Conservation (phyloP, 2,113 vertebrate species). For the Canis aureus region DNA sequence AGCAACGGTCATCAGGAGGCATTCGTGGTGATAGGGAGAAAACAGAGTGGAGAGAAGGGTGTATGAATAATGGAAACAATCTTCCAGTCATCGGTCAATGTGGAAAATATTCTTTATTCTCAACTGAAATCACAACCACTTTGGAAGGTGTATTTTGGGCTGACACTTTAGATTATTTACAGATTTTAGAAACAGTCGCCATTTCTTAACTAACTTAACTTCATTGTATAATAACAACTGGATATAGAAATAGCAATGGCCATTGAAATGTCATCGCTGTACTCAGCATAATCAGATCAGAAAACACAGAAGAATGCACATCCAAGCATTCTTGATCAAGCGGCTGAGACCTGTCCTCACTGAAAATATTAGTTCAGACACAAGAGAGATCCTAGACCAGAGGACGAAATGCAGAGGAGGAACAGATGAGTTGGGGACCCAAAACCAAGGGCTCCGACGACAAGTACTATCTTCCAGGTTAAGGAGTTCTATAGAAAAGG, state of each 20-base stretch:
- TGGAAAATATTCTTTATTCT: neutral
- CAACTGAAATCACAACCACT: neutral
- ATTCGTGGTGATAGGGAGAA: neutral
- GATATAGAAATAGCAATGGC: neutral
- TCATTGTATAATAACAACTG: neutral
- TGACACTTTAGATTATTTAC: neutral
- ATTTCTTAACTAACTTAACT: neutral
- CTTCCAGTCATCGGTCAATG: neutral
- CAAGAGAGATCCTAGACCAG: neutral
- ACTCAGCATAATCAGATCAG: conserved; percentile 5
- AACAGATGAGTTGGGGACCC: neutral
- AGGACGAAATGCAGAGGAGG: neutral
- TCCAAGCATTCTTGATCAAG: neutral
- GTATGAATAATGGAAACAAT: neutral
- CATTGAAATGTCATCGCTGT: neutral
- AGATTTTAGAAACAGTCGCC: neutral
- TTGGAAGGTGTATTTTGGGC: neutral
- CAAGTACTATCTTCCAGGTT: neutral
- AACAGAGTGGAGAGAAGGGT: neutral
- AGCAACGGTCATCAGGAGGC: neutral
- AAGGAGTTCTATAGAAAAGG: neutral
- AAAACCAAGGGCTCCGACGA: neutral
- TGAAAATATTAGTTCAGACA: neutral
- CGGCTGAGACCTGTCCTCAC: neutral
- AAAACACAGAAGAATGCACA: conserved; percentile 33